phyloP scores from a whole-genome alignment of 2,797 vertebrate species.

The Carduelis carduelis region DNA sequence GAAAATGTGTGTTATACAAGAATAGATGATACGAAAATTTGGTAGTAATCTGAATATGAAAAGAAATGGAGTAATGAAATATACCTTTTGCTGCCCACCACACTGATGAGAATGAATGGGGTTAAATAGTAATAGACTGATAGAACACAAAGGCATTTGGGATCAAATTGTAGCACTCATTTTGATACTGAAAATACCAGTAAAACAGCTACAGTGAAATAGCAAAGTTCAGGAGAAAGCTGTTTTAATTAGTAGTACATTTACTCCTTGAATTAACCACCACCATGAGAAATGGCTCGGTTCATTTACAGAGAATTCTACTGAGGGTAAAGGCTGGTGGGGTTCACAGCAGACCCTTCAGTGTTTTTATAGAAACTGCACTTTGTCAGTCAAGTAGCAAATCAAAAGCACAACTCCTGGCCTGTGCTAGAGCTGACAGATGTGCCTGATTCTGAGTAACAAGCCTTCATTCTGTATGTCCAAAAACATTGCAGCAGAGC shows the following conservation, averaged over 20 bases:
- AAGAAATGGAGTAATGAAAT: not conserved
- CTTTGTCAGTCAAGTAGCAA: not conserved
- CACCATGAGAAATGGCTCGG: not conserved
- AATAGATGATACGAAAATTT: not conserved
- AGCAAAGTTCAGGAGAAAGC: not conserved
- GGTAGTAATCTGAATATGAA: not conserved
- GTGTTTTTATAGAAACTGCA: not conserved
- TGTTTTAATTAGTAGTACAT: not conserved
- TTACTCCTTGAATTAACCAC: not conserved
- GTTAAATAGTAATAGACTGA: not conserved
- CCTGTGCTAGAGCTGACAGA: not conserved
- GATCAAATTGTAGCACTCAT: not conserved
- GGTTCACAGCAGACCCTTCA: not conserved
- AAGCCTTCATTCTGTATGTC: not conserved
- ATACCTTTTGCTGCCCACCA: not conserved
- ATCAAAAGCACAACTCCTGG: not conserved
- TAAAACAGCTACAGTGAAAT: not conserved
- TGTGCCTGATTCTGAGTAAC: not conserved
- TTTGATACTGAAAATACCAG: not conserved
- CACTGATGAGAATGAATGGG: fast-evolving
- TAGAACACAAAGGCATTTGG: not conserved
- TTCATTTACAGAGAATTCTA: not conserved
- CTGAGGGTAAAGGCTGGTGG: not conserved
- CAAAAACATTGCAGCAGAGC: not conserved
- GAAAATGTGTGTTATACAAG: not conserved